phyloP scores from a whole-genome alignment of 2,113 vertebrate species.

The Brachypodius melanocephalos region DNA sequence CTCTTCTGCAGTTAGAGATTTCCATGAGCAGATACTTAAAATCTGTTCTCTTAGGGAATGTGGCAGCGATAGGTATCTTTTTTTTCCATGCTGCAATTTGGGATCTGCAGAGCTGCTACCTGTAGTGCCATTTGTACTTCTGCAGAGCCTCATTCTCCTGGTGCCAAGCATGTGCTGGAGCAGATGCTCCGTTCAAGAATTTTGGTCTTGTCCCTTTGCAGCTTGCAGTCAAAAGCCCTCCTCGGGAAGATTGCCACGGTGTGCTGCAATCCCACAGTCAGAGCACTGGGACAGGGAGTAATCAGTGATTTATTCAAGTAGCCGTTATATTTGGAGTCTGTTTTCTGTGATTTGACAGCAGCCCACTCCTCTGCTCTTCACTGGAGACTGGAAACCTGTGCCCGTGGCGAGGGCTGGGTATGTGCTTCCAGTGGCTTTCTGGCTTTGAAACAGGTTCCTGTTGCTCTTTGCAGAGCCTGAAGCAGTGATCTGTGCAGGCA shows the following conservation, averaged over 20 bases:
- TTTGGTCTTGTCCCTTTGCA: not conserved
- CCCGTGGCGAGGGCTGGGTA: not conserved
- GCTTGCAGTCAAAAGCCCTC: not conserved
- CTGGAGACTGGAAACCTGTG: not conserved
- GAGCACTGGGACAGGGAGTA: not conserved
- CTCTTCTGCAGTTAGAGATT: not conserved
- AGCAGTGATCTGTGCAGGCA: not conserved
- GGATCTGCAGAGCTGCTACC: not conserved
- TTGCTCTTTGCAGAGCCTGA: constrained; percentile 34
- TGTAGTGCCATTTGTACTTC: not conserved
- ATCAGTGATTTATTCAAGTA: not conserved
- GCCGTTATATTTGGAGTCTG: not conserved
- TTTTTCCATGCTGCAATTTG: not conserved
- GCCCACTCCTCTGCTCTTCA: not conserved
- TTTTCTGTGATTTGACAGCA: not conserved
- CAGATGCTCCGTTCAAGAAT: not conserved
- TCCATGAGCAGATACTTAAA: not conserved
- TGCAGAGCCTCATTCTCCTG: not conserved
- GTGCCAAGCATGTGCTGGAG: not conserved
- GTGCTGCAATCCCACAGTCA: not conserved
- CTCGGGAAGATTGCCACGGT: not conserved
- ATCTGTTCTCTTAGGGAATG: not conserved
- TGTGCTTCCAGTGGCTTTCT: not conserved
- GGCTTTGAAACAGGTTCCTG: constrained; percentile 47
- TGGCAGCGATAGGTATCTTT: not conserved